Evolutionary conservation across 2,113 vertebrate genomes (phyloP).

Genomic region (Tachuris rubrigastra): DNA sequence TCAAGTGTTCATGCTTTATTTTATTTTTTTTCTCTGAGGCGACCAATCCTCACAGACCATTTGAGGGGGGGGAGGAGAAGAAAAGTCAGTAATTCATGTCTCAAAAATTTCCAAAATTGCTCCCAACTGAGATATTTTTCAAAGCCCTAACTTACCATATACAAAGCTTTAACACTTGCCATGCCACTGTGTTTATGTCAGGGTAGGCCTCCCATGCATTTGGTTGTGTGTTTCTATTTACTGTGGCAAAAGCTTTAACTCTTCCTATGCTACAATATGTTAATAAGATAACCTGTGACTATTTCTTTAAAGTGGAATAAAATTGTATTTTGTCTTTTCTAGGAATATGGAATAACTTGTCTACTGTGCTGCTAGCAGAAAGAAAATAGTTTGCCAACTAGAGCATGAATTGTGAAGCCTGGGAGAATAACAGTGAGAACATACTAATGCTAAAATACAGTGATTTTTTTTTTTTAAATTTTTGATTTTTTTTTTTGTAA

Average conservation of each 20-base stretch:
- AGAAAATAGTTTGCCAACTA: not conserved
- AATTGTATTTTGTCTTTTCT: not conserved
- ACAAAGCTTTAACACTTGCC: slow-evolving; percentile 5
- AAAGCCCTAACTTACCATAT: slow-evolving; percentile 1
- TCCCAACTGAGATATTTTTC: slow-evolving; percentile 45
- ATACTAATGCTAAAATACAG: not conserved
- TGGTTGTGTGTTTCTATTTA: not conserved
- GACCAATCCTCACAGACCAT: not conserved
- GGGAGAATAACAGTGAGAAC: not conserved
- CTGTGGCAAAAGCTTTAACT: not conserved
- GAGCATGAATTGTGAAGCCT: not conserved
- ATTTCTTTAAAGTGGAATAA: not conserved
- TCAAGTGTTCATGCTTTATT: not conserved
- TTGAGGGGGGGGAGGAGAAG: not conserved
- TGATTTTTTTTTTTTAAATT: not conserved
- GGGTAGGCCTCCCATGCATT: not conserved
- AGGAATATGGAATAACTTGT: not conserved
- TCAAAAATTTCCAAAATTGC: slow-evolving; percentile 31
- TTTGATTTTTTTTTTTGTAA: not conserved
- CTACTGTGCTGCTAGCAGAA: not conserved
- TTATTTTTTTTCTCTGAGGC: not conserved
- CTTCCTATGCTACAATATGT: not conserved
- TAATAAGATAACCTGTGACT: not conserved
- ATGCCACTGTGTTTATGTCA: not conserved
- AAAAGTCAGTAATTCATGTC: not conserved